phyloP scores from a whole-genome alignment of 92 coral and sea anemone genomes.

The Zoanthus solanderi region DNA sequence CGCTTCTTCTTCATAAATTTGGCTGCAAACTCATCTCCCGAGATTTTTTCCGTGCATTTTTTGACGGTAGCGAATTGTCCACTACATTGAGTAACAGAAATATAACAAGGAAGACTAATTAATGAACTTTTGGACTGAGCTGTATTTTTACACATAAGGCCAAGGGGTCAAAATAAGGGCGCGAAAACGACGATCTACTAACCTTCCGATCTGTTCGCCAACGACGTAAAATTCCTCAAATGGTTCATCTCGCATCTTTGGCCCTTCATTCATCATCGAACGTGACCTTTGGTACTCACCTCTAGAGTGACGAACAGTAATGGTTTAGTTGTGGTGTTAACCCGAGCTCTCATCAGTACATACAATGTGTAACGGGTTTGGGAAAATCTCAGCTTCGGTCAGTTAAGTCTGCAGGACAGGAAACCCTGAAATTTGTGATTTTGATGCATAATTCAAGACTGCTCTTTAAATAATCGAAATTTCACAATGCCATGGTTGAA shows the following conservation, averaged over 20 bases:
- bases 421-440: neutral
- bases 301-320: neutral
- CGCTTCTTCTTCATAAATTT: conserved; percentile 90
- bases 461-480: neutral
- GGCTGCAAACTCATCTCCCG: conserved; percentile 89
- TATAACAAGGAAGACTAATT: neutral
- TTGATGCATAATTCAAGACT: conserved; percentile 22
- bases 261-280: conserved; percentile 66
- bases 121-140: neutral
- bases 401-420: neutral
- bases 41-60: conserved; percentile 77
- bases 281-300: conserved; percentile 28
- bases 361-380: neutral
- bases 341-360: neutral
- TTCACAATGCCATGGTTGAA: conserved; percentile 22
- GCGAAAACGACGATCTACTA: neutral
- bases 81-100: conserved; percentile 39
- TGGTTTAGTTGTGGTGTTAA: conserved; percentile 12
- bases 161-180: no score
- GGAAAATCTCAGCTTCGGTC: neutral
- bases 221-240: conserved; percentile 77
- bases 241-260: conserved; percentile 60
- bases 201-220: conserved; percentile 95
- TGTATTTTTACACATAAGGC: neutral
- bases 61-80: conserved; percentile 98